Evolutionary conservation across 2,888 invertebrate species (phyloP), one percentile per base, ranked within the genome.

Genomic region (Drosophila mimica): DNA sequence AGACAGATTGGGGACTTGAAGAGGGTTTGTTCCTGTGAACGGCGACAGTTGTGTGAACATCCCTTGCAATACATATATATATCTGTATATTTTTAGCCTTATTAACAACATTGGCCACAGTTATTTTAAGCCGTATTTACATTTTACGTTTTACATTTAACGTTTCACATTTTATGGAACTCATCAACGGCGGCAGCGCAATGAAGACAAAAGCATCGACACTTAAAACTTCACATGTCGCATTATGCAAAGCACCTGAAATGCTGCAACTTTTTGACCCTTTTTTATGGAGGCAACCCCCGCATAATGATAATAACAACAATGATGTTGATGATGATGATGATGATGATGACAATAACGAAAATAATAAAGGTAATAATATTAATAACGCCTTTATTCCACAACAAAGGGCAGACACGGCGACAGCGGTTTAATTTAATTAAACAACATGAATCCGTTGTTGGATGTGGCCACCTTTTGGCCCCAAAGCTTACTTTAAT

Each of bases 381-480:
- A 87, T 90, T 87, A 87, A 87, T 90, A 84, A 83, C 87, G 82
- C 89, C 83, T 88, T 87, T 83, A 88, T 87, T 71, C 74, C 83
- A 57, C 76, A 83, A 86, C 83, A 86, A 86, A 85, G 76, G 79
- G 48, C 73, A 61, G 63, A 63, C 61, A 56, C 71, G 73, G 74
- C 78, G 71, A 62, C 77, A 81, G 72, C 72, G 82, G 87, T 89
- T 88, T 88, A 89, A 88, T 88, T 88, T 90, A 88, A 88, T 88
- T 88, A 88, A 90, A 88, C 90, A 89, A 87, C 88, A 87, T 83
- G 82, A 88, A 89, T 83, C 83, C 79, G 25, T 25, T 40, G 73
- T 70, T 86, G 78, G 76, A 83, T 83, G 79, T 76, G 88, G 72
- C 82, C 79, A 88, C 88, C 89, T 82, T 76, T 88, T 84, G 67